A percentile compares a stretch with the other conserved stretches of the same genome.
phyloP scores from a whole-genome alignment of 2,113 vertebrate genomes.

The Fregetta grallaria region DNA sequence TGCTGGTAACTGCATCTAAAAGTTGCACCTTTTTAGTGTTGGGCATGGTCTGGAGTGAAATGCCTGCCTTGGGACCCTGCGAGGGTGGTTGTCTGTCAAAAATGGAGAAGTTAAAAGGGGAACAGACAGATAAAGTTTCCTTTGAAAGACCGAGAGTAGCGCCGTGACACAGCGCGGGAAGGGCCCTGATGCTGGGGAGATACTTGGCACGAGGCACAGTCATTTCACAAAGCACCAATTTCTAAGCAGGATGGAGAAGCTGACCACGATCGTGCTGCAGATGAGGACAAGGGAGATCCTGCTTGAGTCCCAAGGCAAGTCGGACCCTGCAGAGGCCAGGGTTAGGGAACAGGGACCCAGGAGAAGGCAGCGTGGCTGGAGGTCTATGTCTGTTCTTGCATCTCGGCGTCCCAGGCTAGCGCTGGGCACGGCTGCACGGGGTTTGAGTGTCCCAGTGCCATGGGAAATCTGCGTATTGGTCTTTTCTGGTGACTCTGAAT shows the following conservation, averaged over 20 bases:
- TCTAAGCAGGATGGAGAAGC: background rate
- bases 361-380: background rate
- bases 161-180: background rate
- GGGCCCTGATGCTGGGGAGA: background rate
- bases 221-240: background rate
- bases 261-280: fast-evolving
- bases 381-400: fast-evolving
- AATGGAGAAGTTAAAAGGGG: background rate
- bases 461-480: background rate
- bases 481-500: background rate
- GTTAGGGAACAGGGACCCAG: background rate
- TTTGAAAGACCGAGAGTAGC: background rate
- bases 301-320: background rate
- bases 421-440: fast-evolving
- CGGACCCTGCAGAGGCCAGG: fast-evolving
- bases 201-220: background rate
- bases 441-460: background rate
- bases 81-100: background rate
- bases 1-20: background rate
- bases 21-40: background rate
- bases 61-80: background rate
- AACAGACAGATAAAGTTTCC: background rate
- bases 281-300: background rate
- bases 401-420: fast-evolving
- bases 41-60: background rate